These are phyloP conservation scores for Notarius lentiginosus DNA, from an alignment of 2,113 vertebrate genomes.

Conservation along the genomic window DNA sequence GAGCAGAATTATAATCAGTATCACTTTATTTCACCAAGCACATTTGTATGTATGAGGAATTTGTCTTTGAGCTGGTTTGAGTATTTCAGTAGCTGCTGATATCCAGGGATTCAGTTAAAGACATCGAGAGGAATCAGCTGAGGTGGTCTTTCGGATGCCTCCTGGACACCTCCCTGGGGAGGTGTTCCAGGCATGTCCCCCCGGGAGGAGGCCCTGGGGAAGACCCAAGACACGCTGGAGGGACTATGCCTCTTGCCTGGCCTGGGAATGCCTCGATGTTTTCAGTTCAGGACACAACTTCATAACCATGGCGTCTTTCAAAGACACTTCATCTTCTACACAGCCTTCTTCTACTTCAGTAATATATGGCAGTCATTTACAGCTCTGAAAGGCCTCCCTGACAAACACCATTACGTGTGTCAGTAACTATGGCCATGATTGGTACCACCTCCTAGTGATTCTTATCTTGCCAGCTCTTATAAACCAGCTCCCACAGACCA, in stretches of 20 bases:
- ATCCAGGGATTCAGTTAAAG: background rate
- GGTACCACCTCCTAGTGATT: background rate
- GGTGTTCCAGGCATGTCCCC: no score
- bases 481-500: background rate
- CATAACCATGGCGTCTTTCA: background rate
- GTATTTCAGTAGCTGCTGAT: background rate
- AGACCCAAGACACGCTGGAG: no score
- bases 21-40: background rate
- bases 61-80: background rate
- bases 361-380: background rate
- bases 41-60: background rate
- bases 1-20: background rate
- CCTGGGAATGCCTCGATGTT: background rate
- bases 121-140: no score
- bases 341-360: background rate
- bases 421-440: background rate
- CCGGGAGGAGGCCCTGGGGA: no score
- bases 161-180: no score
- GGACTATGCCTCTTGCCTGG: no score
- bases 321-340: background rate
- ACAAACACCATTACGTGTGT: background rate
- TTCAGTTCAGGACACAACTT: conserved; percentile 3
- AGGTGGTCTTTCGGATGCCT: no score
- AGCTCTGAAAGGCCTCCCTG: background rate
- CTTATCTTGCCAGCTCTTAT: background rate